Evolutionary conservation across 2,113 vertebrate genomes (phyloP), one percentile per base, ranked within the genome.

Genomic region (Mesembrinibis cayennensis): DNA sequence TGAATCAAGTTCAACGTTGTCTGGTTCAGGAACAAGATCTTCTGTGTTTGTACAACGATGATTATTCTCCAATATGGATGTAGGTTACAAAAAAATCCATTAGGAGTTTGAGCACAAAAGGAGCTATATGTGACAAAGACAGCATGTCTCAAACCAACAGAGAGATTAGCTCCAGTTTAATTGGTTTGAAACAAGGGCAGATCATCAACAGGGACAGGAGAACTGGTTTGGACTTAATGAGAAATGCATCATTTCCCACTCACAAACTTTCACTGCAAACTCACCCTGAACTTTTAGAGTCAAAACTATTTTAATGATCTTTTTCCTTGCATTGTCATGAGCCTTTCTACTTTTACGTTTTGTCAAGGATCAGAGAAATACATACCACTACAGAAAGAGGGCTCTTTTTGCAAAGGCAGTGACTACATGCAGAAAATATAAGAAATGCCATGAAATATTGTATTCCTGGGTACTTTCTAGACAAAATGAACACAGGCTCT

Each of bases 161-260:
- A 97, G 96, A 95, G 38, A 96, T 95, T 93, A 95, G 81, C 70
- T 93, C 66, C 72, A 85, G 69, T 82, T 96, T 95, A 96, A 96
- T 97, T 97, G 84, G 89, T 91, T 95, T 95, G 71, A 96, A 97
- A 95, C 81, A 96, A 96, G 96, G 94, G 66, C 93, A 95, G 45
- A 95, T 87, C 89, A 93, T 95, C 94, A 97, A 85, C 87, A 85
- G 95, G 93, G 95, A 96, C 94, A 80, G 62, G 14, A 94, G 93
- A 94, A 77, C 45, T 93, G 66, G n/a, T 94, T 94, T 87, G 66
- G 93, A 53, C 74, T 96, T 95, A 93, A 95, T 95, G 89, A 95
- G 72, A 90, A 96, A 77, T 38, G 67, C 32, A 29, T 61, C 16
- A 63, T 93, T 92, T 95, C 45, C 42, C 34, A 85, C 78, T 72